Evolutionary conservation across 2,888 invertebrate species (phyloP).

Genomic region (Chrysodeixis includens): DNA sequence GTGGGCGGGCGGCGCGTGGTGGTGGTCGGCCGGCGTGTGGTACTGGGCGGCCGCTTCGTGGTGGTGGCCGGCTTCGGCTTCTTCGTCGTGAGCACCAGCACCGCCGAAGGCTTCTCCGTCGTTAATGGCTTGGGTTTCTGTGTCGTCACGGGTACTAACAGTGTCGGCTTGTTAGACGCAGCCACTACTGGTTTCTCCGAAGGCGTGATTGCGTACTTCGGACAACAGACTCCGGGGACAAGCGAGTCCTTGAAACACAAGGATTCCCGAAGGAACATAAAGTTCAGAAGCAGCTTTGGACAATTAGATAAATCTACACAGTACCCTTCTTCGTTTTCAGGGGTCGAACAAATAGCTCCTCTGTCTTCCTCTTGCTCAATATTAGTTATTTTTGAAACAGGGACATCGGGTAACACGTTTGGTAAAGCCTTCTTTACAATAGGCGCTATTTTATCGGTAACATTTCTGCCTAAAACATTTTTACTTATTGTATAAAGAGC

Average conservation of each 20-base stretch:
- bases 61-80: constrained; percentile 70
- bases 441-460: constrained; percentile 94
- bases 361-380: constrained; percentile 79
- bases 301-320: constrained; percentile 97
- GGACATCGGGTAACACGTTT: constrained; percentile 81
- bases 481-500: constrained; percentile 95
- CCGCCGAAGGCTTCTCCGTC: constrained; percentile 74
- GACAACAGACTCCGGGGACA: constrained; percentile 97
- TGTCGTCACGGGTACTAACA: constrained; percentile 81
- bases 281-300: constrained; percentile 94
- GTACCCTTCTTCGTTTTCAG: constrained; percentile 93
- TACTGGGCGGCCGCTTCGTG: constrained; percentile 62
- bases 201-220: constrained; percentile 86
- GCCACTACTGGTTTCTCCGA: constrained; percentile 75
- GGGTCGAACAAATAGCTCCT: constrained; percentile 93
- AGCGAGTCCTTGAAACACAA: constrained; percentile 97
- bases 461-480: constrained; percentile 92
- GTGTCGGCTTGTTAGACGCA: constrained; percentile 82
- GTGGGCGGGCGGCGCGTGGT: constrained; percentile 71
- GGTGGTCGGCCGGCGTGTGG: constrained; percentile 71
- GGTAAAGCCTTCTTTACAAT: constrained; percentile 88
- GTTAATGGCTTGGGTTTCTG: constrained; percentile 69
- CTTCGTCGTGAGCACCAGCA: constrained; percentile 72
- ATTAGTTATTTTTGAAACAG: constrained; percentile 82
- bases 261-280: constrained; percentile 94